These are phyloP conservation scores for Collichthys lucidus DNA, from an alignment of 2,113 vertebrate species.

Conservation along the genomic window DNA sequence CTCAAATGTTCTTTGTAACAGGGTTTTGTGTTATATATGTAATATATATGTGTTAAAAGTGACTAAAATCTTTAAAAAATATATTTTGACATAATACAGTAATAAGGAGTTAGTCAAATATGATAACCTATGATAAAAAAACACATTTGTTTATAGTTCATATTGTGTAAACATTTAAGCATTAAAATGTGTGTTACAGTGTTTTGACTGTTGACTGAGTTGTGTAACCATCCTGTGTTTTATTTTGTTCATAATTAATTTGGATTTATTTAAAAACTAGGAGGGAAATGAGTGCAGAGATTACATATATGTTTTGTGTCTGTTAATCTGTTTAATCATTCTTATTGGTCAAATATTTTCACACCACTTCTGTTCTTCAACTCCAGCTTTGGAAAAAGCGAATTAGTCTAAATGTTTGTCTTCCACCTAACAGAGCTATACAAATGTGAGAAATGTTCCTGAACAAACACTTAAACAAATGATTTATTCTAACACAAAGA, in stretches of 20 bases:
- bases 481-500: not conserved
- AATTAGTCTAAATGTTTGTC: slow-evolving; percentile 1
- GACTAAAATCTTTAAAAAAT: too few species aligned
- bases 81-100: not conserved
- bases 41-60: too few species aligned
- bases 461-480: slow-evolving; percentile 39
- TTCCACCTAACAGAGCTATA: not conserved
- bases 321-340: not conserved
- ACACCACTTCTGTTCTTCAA: not conserved
- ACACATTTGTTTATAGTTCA: not conserved
- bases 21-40: too few species aligned
- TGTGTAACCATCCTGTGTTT: not conserved
- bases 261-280: not conserved
- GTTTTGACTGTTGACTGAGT: not conserved
- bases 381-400: not conserved
- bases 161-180: not conserved
- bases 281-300: not conserved
- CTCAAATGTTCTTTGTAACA: too few species aligned
- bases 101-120: not conserved
- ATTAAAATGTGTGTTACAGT: not conserved
- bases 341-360: slow-evolving; percentile 1
- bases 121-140: not conserved
- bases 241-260: not conserved
- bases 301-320: not conserved
- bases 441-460: not conserved